Evolutionary conservation across 2,888 invertebrate genomes (phyloP), one percentile per base, ranked within the genome.

Genomic region (Pammene aurita): DNA sequence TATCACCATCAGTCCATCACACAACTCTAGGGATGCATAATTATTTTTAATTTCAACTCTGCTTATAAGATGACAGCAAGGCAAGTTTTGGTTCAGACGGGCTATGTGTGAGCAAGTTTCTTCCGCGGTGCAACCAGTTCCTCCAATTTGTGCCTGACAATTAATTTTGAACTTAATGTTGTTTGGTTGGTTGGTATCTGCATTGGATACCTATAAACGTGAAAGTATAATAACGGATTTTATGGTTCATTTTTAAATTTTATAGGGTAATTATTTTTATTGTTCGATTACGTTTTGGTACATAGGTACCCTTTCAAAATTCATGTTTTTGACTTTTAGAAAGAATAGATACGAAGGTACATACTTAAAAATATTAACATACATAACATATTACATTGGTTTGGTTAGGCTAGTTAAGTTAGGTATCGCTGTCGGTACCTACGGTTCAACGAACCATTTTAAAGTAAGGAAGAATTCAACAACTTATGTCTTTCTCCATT

Each of bases 121-220:
- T 60, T 44, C n/a, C 38, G 35, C 26, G 66, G 54, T 11, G 50
- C 14, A 57, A 64, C 68, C 57, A 26, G 67, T 63, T 68, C 52
- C 18, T 35, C 60, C 50, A 44, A 68, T 68, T 52, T 57, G 63
- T 62, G 62, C 18, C 44, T 58, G 57, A 46, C 67, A 63, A 67
- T 63, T 63, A 57, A 63, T 58, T 63, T 50, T 18, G 52, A 35
- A 50, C 50, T 50, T 67, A 42, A 63, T 67, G 62, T 63, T 50
- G 42, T 63, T 63, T 57, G 57, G 62, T 63, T 57, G 57, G 62
- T 50, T 56, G 61, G 62, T 57, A 57, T 62, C 52, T 54, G 44
- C 14, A 26, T 63, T 42, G 42, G 26, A 63, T 54, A 63, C n/a
- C n/a, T 16, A 35, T 26, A 54, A 63, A 63, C 54, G 54, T 52